phyloP scores from a whole-genome alignment of 2,113 vertebrate genomes.

The Clinocottus analis region DNA sequence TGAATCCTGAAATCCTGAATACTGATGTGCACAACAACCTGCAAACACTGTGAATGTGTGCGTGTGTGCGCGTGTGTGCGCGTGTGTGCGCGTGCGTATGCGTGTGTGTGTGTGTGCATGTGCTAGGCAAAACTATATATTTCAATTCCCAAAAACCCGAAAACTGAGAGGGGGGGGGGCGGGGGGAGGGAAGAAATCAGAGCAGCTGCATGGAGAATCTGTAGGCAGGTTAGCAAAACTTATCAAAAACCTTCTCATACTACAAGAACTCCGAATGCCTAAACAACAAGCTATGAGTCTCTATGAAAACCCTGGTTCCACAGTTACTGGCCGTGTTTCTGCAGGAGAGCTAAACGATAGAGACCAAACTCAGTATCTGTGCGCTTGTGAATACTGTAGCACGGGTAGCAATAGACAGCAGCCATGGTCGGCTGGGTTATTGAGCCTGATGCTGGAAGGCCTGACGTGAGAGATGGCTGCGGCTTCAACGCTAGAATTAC shows the following conservation, averaged over 20 bases:
- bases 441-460: conserved; percentile 63
- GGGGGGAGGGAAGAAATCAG: neutral
- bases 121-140: neutral
- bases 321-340: neutral
- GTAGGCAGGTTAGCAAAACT: neutral
- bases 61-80: neutral
- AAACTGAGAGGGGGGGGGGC: too few species aligned
- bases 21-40: conserved; percentile 1
- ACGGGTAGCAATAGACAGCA: conserved; percentile 56
- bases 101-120: neutral
- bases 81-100: neutral
- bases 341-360: neutral
- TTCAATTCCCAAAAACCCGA: neutral
- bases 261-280: neutral
- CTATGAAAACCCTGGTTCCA: neutral
- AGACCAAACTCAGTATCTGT: conserved; percentile 2
- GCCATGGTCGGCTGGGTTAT: conserved; percentile 72
- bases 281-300: neutral
- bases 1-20: neutral
- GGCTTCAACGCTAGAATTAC: conserved; percentile 76
- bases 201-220: neutral
- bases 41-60: neutral
- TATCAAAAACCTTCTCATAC: neutral
- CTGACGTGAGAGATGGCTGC: conserved; percentile 71
- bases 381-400: conserved; percentile 39